These are phyloP conservation scores for Leucoraja ocellata DNA, from an alignment of 2,797 vertebrate species.

Conservation along the genomic window DNA sequence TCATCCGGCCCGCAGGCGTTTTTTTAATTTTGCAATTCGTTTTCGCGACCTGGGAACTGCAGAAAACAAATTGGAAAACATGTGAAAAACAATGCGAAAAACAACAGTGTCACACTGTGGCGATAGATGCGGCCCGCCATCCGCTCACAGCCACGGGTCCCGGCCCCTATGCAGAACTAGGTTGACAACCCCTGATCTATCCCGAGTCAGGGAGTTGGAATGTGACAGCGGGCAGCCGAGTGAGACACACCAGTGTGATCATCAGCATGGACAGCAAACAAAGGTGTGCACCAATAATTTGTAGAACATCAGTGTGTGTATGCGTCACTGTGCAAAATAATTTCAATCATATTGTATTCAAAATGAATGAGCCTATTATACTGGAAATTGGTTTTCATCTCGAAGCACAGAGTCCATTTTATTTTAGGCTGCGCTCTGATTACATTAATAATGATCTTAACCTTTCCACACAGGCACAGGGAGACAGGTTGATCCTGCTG, in stretches of 20 bases:
- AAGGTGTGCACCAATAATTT: slow-evolving; percentile 17
- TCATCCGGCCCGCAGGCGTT: too few relatives aligned
- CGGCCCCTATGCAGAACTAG: too few relatives aligned
- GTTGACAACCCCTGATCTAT: too few relatives aligned
- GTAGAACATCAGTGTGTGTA: slow-evolving; percentile 11
- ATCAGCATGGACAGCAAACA: slow-evolving; percentile 7
- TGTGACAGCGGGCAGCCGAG: neutral
- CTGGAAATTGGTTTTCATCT: slow-evolving; percentile 32
- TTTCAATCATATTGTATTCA: slow-evolving; percentile 34
- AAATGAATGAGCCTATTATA: slow-evolving; percentile 33
- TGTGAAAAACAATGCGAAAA: too few relatives aligned
- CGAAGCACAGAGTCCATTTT: slow-evolving; percentile 29
- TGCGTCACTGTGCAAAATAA: slow-evolving; percentile 31
- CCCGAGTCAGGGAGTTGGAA: neutral
- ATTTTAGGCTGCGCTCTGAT: slow-evolving; percentile 12
- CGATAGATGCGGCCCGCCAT: too few relatives aligned
- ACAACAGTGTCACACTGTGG: too few relatives aligned
- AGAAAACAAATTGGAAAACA: too few relatives aligned
- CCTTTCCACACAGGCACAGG: neutral
- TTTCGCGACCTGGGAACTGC: too few relatives aligned
- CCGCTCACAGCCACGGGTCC: too few relatives aligned
- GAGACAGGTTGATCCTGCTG: neutral
- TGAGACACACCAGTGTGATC: neutral
- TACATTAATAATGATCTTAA: slow-evolving; percentile 34
- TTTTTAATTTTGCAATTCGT: too few relatives aligned